Conservation (phyloP, 2,888 invertebrate genomes). For the Oligia fasciuncula region DNA sequence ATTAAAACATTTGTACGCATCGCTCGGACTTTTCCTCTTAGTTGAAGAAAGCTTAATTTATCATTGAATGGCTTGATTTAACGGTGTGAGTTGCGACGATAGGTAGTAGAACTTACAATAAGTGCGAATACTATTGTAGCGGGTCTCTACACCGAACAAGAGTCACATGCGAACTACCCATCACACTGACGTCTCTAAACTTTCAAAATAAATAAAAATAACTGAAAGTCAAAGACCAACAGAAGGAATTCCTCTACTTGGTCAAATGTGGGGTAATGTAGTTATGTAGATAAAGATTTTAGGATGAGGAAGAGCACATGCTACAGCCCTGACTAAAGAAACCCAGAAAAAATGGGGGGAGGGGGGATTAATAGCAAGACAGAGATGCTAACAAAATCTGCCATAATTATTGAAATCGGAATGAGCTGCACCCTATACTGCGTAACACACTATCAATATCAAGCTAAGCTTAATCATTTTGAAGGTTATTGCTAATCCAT, state of each 20-base stretch:
- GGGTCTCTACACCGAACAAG: too few species aligned
- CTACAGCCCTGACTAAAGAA: neutral
- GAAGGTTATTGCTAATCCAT: too few species aligned
- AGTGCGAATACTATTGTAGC: neutral
- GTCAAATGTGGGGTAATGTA: neutral
- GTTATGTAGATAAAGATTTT: neutral
- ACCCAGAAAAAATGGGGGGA: neutral
- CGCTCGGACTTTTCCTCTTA: conserved; percentile 39
- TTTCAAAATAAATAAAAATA: neutral
- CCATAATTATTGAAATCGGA: neutral
- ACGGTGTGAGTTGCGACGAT: neutral
- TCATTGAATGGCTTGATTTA: conserved; percentile 19
- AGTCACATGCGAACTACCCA: too few species aligned
- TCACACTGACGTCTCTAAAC: too few species aligned
- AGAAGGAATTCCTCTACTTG: neutral
- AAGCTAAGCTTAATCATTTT: too few species aligned
- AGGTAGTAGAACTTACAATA: neutral
- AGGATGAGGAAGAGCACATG: neutral
- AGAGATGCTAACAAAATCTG: neutral
- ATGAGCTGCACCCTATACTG: neutral
- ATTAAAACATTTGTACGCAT: conserved; percentile 53
- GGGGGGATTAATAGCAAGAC: too few species aligned
- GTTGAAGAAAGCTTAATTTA: conserved; percentile 28
- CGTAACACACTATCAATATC: too few species aligned
- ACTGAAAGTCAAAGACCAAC: neutral